Base-by-base conservation (phyloP, 53 echinoderm and acorn worm genomes). In the Temnopleurus reevesii region DNA sequence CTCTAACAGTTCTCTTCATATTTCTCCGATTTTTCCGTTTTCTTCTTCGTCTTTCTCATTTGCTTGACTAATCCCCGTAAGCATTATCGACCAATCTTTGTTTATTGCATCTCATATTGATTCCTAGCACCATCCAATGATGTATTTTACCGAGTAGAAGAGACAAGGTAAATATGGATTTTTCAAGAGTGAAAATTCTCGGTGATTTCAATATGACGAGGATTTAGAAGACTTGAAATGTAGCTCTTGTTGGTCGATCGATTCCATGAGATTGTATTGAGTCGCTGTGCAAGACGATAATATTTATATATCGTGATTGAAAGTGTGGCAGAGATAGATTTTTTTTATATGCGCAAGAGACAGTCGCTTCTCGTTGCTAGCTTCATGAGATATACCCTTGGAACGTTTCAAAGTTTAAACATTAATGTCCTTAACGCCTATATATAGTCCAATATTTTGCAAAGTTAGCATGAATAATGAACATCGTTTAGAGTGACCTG, bases 201-300 rank as follows among this genome's bases (percentile, higher is more conserved):
- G 79, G 46, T 79, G 79, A 79, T 79, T 79, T 79, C 79, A 49
- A 49, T 29, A 79, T 79, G 49, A 79, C 49, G 49, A 49, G 49
- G 30, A 79, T 35, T 79, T 47, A 79, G 28, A 79, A 19, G 18
- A 41, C 71, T 36, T 41, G 41, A 49, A 41, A 79, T 49, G 79
- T 49, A 49, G 71, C 71, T 47, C 24, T 19, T 38, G 79, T n/a
- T 30, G 13, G 76, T n/a, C 49, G 79, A 79, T 79, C 79, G 79
- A 79, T 79, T 79, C 46, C 49, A 79, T 47, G 49, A n/a, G 79
- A 79, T 79, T 49, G 49, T 28, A 28, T 46, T 79, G 79, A 79
- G 49, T 79, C 18, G 15, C 12, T 28, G 79, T 79, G 79, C 46
- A 29, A 79, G 79, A 79, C 27, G 23, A 77, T 28, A 79, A 79